Evolutionary conservation across 1,140 invertebrate species (phyloP).

Genomic region (Euwallacea similis): DNA sequence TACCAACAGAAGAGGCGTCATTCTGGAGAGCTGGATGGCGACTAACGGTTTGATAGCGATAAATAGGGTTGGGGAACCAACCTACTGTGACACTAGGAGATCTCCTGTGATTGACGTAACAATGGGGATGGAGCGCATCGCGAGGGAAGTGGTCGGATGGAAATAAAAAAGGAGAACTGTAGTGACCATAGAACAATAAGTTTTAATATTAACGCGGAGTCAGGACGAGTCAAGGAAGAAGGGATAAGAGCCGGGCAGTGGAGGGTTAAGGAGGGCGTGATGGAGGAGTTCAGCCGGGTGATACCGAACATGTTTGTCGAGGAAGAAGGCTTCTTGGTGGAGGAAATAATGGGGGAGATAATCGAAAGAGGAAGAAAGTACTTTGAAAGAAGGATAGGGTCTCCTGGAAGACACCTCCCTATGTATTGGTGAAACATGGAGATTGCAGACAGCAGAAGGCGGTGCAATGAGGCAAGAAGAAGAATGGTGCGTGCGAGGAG

Average conservation of each 20-base stretch:
- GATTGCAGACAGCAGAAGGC: background rate
- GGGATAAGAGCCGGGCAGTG: background rate
- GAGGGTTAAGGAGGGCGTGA: background rate
- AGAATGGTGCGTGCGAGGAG: too few species aligned
- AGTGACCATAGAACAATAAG: slow-evolving; percentile 13
- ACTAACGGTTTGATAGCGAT: background rate
- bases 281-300: background rate
- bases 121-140: too few species aligned
- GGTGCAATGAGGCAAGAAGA: background rate
- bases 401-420: background rate
- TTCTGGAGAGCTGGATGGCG: slow-evolving; percentile 2
- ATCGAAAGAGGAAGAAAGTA: background rate
- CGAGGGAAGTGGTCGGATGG: too few species aligned
- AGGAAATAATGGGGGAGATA: background rate
- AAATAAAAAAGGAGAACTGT: slow-evolving; percentile 8
- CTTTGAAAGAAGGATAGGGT: background rate
- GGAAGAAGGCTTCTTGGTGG: background rate
- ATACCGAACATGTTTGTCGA: background rate
- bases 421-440: background rate
- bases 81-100: background rate
- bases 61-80: background rate
- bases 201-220: background rate
- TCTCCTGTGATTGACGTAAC: background rate
- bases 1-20: slow-evolving; percentile 2
- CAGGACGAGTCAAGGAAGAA: slow-evolving; percentile 6